phyloP scores from a whole-genome alignment of 2,113 vertebrate species.

The Paracanthobrama guichenoti region DNA sequence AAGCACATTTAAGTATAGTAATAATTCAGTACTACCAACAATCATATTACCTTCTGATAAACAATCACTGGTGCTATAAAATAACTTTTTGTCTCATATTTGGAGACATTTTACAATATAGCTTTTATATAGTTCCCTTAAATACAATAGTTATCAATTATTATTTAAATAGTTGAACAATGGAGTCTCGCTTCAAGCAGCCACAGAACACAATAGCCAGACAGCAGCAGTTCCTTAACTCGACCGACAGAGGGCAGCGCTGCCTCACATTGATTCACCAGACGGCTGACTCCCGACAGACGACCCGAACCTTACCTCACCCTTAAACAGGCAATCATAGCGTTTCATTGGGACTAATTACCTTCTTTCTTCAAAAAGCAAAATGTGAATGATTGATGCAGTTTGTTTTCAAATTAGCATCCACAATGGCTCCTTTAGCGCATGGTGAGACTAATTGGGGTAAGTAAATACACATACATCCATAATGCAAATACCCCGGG shows the following conservation, averaged over 20 bases:
- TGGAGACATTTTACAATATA: background rate
- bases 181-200: background rate
- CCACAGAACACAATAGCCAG: background rate
- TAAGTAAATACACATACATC: conserved; percentile 57
- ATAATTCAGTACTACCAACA: background rate
- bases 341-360: conserved; percentile 79
- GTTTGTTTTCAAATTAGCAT: conserved; percentile 65
- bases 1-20: background rate
- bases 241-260: conserved; percentile 71
- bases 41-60: background rate
- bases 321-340: conserved; percentile 31
- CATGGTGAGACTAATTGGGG: conserved; percentile 57
- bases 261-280: conserved; percentile 42
- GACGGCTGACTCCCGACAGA: background rate
- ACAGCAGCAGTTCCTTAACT: background rate
- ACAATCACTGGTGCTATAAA: background rate
- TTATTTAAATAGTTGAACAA: too few relatives aligned
- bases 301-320: conserved; percentile 43
- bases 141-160: too few relatives aligned
- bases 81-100: background rate
- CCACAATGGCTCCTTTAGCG: conserved; percentile 58
- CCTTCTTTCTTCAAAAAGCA: conserved; percentile 70
- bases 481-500: conserved; percentile 51
- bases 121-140: background rate
- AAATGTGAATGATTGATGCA: conserved; percentile 74